Conservation (phyloP, 1,140 invertebrate species). For the Adelges cooleyi region DNA sequence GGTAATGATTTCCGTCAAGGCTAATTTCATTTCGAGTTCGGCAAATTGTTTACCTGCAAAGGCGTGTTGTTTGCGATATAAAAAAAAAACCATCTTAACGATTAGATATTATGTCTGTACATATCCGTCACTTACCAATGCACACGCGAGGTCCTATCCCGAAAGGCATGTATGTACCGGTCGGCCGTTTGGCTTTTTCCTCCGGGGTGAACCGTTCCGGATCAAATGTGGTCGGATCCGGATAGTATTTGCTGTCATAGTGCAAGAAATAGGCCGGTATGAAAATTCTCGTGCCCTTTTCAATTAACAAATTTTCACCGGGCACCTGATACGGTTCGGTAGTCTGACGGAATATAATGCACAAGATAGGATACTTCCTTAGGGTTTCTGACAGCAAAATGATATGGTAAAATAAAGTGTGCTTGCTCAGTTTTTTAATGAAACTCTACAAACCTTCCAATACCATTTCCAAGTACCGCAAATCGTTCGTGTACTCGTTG, state of each 20-base stretch:
- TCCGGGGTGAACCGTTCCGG: constrained; percentile 42
- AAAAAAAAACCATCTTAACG: too few species aligned
- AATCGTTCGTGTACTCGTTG: constrained; percentile 42
- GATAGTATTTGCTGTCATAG: constrained; percentile 42
- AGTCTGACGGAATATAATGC: constrained; percentile 38
- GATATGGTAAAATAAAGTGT: too few species aligned
- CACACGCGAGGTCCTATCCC: constrained; percentile 44
- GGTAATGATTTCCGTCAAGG: constrained; percentile 30
- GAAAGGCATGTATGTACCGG: constrained; percentile 50
- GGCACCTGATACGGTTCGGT: constrained; percentile 43
- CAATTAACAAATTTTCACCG: constrained; percentile 33
- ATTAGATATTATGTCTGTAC: too few species aligned
- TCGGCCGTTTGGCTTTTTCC: constrained; percentile 37
- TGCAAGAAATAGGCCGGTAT: constrained; percentile 52
- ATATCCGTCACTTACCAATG: too few species aligned
- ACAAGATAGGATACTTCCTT: constrained; percentile 39
- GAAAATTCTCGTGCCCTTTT: constrained; percentile 46
- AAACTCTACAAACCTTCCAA: constrained; percentile 32
- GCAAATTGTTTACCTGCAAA: constrained; percentile 31
- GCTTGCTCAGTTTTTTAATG: too few species aligned
- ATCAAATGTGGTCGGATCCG: constrained; percentile 45
- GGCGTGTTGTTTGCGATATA: too few species aligned
- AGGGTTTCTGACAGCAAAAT: constrained; percentile 22
- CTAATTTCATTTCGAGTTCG: constrained; percentile 31
- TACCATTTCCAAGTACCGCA: constrained; percentile 44